A percentile compares a stretch with the other conserved stretches of the same genome.
These are phyloP conservation scores for Lycodopsis pacificus DNA, from an alignment of 2,797 vertebrate species.

Conservation along the genomic window DNA sequence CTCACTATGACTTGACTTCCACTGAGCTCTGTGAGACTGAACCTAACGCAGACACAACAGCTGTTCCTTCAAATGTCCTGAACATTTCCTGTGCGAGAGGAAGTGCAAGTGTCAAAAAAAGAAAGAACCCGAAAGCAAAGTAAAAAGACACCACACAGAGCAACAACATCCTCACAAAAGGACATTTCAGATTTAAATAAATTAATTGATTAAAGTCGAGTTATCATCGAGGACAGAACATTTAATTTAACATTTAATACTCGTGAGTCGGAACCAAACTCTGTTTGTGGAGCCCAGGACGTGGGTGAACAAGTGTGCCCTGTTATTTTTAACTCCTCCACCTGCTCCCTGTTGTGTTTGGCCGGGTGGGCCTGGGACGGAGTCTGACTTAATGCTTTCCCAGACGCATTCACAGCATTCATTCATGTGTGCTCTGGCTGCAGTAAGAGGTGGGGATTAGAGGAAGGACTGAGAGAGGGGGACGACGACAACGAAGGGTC, in stretches of 20 bases:
- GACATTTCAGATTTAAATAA: neutral
- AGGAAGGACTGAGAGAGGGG: neutral
- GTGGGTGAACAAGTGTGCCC: constrained; percentile 20
- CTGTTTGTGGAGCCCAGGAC: constrained; percentile 25
- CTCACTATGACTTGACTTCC: neutral
- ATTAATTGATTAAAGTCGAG: neutral
- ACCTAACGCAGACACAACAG: neutral
- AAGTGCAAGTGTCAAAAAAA: neutral
- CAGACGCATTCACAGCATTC: constrained; percentile 67
- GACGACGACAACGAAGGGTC: constrained; percentile 7
- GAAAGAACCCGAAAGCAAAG: neutral
- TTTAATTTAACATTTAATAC: neutral
- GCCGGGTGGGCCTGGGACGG: constrained; percentile 15
- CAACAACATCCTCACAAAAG: neutral
- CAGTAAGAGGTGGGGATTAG: constrained; percentile 6
- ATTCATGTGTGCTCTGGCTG: constrained; percentile 62
- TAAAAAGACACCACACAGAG: neutral
- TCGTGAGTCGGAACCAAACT: constrained; percentile 4
- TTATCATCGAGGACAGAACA: neutral
- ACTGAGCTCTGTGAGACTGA: neutral
- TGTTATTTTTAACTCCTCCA: constrained; percentile 66
- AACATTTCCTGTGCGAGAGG: neutral
- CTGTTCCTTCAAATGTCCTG: neutral
- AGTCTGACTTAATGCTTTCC: constrained; percentile 41
- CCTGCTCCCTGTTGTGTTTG: constrained; percentile 66